Evolutionary conservation across 2,797 vertebrate genomes (phyloP).

Genomic region (Ctenopoma multispine): DNA sequence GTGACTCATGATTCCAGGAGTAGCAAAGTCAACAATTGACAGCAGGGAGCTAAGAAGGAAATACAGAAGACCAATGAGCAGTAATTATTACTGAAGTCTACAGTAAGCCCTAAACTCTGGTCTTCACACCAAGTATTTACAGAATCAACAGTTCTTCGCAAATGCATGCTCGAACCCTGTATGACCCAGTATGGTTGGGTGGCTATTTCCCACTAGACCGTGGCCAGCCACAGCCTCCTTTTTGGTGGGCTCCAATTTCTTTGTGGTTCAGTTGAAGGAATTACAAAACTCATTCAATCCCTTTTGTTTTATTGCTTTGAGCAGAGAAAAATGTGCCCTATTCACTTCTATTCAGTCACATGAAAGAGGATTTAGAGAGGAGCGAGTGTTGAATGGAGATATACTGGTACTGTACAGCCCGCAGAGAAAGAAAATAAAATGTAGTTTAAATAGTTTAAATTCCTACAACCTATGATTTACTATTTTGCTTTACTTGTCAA

Average conservation of each 20-base stretch:
- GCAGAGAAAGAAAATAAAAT: constrained; percentile 25
- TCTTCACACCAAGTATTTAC: background rate
- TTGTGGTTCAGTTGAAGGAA: constrained; percentile 49
- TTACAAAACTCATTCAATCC: constrained; percentile 44
- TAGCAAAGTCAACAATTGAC: background rate
- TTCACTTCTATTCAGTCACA: constrained; percentile 42
- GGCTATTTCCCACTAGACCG: constrained; percentile 4
- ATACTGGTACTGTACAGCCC: constrained; percentile 29
- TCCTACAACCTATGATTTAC: background rate
- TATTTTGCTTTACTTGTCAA: background rate
- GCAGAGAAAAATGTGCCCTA: constrained; percentile 45
- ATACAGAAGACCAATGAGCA: background rate
- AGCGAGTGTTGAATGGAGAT: constrained; percentile 57
- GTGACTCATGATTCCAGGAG: background rate
- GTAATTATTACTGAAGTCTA: background rate
- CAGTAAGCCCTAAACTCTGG: background rate
- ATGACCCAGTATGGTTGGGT: background rate
- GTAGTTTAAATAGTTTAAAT: constrained; percentile 17
- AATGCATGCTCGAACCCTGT: background rate
- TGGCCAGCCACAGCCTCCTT: constrained; percentile 13
- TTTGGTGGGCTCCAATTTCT: constrained; percentile 26
- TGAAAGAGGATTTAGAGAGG: constrained; percentile 54
- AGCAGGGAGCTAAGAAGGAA: background rate
- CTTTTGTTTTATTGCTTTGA: constrained; percentile 56
- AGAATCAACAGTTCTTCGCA: background rate